These are phyloP conservation scores for Siderastrea siderea DNA, from an alignment of 92 coral and sea anemone species.

Conservation along the genomic window DNA sequence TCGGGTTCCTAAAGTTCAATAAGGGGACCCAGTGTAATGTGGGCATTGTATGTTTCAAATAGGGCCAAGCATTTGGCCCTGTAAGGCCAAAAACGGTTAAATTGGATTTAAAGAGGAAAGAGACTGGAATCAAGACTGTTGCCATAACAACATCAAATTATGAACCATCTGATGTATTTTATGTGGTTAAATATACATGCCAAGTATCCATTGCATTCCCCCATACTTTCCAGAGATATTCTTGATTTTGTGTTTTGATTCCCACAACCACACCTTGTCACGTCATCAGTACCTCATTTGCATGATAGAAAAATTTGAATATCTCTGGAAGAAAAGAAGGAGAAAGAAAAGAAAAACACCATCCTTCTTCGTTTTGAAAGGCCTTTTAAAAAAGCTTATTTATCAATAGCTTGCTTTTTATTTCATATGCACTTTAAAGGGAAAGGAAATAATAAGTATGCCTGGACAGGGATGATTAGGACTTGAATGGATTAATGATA, in stretches of 20 bases:
- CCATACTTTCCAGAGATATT: conserved; percentile 27
- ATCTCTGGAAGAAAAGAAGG: conserved; percentile 8
- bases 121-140: too few species aligned
- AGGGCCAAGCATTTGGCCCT: too few species aligned
- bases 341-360: conserved; percentile 13
- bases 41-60: conserved; percentile 12
- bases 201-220: conserved; percentile 22
- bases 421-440: conserved; percentile 30
- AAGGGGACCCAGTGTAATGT: conserved; percentile 13
- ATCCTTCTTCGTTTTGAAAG: conserved; percentile 16
- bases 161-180: too few species aligned
- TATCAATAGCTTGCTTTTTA: conserved; percentile 21
- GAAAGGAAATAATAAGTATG: conserved; percentile 6
- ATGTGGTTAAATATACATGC: neutral
- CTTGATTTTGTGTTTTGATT: conserved; percentile 15
- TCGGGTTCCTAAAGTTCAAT: conserved; percentile 7
- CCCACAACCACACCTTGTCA: conserved; percentile 20
- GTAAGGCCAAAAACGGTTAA: too few species aligned
- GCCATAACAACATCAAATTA: too few species aligned
- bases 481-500: neutral
- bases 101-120: too few species aligned
- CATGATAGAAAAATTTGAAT: neutral
- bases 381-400: conserved; percentile 18
- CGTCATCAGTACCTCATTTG: conserved; percentile 29
- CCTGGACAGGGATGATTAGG: conserved; percentile 6